Percentiles rank a stretch among this genome's conserved stretches.
phyloP scores from a whole-genome alignment of 1,140 invertebrate genomes.

The Epicauta chinensis region DNA sequence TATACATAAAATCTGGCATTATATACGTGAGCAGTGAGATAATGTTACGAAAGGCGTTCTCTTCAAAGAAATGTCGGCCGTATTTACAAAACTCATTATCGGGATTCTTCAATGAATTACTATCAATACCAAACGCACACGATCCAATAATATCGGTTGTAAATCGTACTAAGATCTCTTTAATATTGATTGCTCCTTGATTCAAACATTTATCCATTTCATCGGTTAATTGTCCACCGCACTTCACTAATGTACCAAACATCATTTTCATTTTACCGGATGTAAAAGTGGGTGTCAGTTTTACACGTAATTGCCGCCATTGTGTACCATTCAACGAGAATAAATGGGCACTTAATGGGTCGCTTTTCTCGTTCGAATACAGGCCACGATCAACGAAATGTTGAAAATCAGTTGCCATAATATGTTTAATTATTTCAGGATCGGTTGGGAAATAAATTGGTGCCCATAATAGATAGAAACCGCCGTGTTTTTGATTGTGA shows the following conservation, averaged over 20 bases:
- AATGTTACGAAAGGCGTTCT: neutral
- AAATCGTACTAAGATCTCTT: conserved; percentile 41
- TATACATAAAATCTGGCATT: neutral
- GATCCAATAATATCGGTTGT: conserved; percentile 47
- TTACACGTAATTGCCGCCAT: conserved; percentile 43
- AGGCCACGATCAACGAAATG: conserved; percentile 44
- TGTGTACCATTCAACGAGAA: conserved; percentile 40
- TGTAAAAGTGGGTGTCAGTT: conserved; percentile 44
- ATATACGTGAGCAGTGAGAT: conserved; percentile 1
- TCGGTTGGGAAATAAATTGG: conserved; percentile 2
- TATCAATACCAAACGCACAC: conserved; percentile 48
- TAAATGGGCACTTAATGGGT: conserved; percentile 44
- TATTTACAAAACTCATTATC: conserved; percentile 40
- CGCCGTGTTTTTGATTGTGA: conserved; percentile 22
- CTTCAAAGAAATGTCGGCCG: conserved; percentile 1
- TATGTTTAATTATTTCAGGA: conserved; percentile 1
- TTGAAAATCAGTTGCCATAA: conserved; percentile 40
- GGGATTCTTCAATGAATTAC: conserved; percentile 41
- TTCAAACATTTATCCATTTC: neutral
- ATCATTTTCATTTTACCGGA: conserved; percentile 44
- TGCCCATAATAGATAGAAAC: conserved; percentile 14
- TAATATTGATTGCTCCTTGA: conserved; percentile 36
- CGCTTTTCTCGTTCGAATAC: conserved; percentile 37
- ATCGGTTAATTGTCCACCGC: conserved; percentile 11
- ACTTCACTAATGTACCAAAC: conserved; percentile 27